Evolutionary conservation across 2,797 vertebrate species (phyloP), one percentile per base, ranked within the genome.

Genomic region (Anableps anableps): DNA sequence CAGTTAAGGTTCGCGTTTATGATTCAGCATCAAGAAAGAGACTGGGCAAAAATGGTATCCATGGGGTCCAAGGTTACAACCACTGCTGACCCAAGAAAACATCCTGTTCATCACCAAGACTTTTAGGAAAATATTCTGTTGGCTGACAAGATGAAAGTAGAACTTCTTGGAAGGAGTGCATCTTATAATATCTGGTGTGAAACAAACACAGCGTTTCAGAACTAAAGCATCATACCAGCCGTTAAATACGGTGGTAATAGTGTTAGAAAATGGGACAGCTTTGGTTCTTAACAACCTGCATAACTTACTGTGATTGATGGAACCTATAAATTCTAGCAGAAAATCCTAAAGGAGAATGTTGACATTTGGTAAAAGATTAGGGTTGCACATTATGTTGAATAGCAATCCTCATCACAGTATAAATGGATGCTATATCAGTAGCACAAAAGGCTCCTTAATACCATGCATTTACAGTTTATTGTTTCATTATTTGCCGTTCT

Each of bases 401-500:
- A 36, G 60, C 31, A 64, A 36, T 64, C 31, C 62, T 64, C 34
- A 36, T 21, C 34, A 66, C 19, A 38, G 36, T 38, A 4, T 38
- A 36, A 38, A 11, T 38, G 34, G 9, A 23, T 36, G 5, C 34
- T 66, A 36, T 66, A 66, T 36, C 62, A 21, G 34, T 66, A 38
- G 36, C 10, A 68, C 29, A 62, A 29, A 62, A 62, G 8, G 36
- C 64, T 70, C 38, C 38, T 41, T 19, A 38, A 38, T 11, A 66
- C 62, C 21, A 38, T 66, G 66, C 38, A 26, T 5, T 68, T 29
- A 26, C 38, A 75, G 29, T 84, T 79, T 88, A 80, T 36, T 60
- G 51, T 91, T 82, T 82, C 88, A 78, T 78, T 66, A 26, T 5
- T 75, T 79, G 31, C 47, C 38, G 77, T 80, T 83, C 72, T 36